These are phyloP conservation scores for Chelonoidis abingdonii DNA, from an alignment of 2,113 vertebrate species.

Conservation along the genomic window DNA sequence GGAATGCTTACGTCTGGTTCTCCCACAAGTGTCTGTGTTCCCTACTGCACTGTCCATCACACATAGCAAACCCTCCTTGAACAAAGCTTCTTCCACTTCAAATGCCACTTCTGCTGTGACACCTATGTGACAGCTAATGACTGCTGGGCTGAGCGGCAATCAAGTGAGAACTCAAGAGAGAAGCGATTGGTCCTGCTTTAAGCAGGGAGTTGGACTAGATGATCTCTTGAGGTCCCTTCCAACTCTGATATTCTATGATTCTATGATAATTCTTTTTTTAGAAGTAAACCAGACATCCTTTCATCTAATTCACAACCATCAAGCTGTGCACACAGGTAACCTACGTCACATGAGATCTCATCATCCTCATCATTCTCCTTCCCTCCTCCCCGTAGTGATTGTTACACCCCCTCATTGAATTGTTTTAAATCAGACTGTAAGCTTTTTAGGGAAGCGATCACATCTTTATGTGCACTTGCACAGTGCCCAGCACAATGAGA, in stretches of 20 bases:
- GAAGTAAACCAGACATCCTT: accelerated
- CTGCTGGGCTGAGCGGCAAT: accelerated
- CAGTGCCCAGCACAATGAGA: background rate
- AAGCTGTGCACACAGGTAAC: accelerated
- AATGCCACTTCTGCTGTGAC: background rate
- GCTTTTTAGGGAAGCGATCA: background rate
- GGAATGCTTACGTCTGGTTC: background rate
- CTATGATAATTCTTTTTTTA: background rate
- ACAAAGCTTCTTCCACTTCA: background rate
- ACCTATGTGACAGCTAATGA: no score
- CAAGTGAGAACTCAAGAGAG: background rate
- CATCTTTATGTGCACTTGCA: background rate
- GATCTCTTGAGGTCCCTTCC: no score
- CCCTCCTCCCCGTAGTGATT: background rate
- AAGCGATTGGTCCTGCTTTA: no score
- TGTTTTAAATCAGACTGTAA: background rate
- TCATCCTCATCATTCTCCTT: background rate
- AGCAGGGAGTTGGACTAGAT: no score
- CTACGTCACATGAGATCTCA: background rate
- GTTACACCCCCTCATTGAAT: accelerated
- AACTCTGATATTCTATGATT: no score
- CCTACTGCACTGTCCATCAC: background rate
- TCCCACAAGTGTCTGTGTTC: accelerated
- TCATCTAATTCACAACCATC: accelerated
- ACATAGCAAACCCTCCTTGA: background rate